Conservation (phyloP, 2,888 invertebrate genomes). For the Conomelus anceps region DNA sequence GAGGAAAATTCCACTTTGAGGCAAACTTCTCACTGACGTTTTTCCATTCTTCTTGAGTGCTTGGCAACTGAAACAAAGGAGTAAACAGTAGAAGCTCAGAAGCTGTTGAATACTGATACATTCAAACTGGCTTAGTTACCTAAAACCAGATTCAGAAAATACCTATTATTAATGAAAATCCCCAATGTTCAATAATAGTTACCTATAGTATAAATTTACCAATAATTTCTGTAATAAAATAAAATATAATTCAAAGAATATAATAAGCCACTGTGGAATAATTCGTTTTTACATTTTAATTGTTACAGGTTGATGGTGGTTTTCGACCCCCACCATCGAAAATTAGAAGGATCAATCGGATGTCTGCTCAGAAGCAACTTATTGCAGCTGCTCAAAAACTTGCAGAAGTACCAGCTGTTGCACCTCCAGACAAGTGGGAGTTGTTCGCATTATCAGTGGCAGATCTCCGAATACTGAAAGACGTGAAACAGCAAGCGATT, state of each 20-base stretch:
- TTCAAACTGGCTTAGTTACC: too few species aligned
- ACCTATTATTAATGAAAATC: too few species aligned
- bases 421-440: slow-evolving; percentile 18
- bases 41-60: slow-evolving; percentile 1
- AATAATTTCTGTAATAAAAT: too few species aligned
- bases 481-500: slow-evolving; percentile 21
- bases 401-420: background rate
- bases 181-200: too few species aligned
- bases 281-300: background rate
- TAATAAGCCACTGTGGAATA: background rate
- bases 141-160: too few species aligned
- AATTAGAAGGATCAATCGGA: background rate
- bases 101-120: background rate
- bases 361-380: slow-evolving; percentile 16
- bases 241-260: background rate
- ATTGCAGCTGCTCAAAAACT: slow-evolving; percentile 3
- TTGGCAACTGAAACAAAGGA: slow-evolving; percentile 1
- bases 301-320: slow-evolving; percentile 10
- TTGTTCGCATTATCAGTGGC: slow-evolving; percentile 20
- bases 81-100: too few species aligned
- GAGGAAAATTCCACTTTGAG: background rate
- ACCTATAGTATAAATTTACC: too few species aligned
- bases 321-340: background rate
- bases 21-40: background rate
- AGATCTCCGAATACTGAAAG: slow-evolving; percentile 14